Base-by-base conservation (phyloP, 2,888 invertebrate species). In the Trachelus iudaicus region DNA sequence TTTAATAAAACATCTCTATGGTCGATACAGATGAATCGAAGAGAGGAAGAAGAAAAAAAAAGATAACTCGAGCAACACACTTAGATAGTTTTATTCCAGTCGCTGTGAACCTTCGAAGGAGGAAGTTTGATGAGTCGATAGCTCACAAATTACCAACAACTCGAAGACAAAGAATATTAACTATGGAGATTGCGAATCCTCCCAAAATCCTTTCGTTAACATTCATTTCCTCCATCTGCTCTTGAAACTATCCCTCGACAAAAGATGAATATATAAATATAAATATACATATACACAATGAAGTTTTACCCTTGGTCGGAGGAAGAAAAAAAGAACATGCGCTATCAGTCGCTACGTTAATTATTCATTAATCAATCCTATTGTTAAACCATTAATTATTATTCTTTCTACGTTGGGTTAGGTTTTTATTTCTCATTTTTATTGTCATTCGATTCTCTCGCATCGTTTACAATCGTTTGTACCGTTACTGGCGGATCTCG, bases 21-120 rank as follows among this genome's bases (percentile, higher is more conserved):
- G 40, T 40, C 0, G 15, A 40, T 15, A 40, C 4, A 40, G 15
- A 40, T 40, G 4, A 40, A 40, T 6, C 40, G 40, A 40, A 40
- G 40, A 40, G 40, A 2, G 40, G 13, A 15, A 15, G 15, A 40
- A 40, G 40, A 40, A 40, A 40, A 40, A 40, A 40, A 15, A 40
- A 6, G 15, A 40, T 40, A 40, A 40, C 40, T 40, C 40, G 40
- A 40, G 40, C 15, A 40, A 40, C 40, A 40, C 40, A 15, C 4
- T 15, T 87, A 86, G 85, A 87, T 87, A 84, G 84, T 86, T 88
- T 87, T 86, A 85, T 86, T 86, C 83, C 85, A 85, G 81, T 86
- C 83, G 78, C 81, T 77, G 77, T 79, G 79, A 40, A 40, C 40
- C 15, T 40, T 40, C 40, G 15, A 77, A 34, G 35, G 76, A 77